These are phyloP conservation scores for Peromyscus nudipes DNA, from an alignment of 2,797 vertebrate genomes.

Conservation along the genomic window DNA sequence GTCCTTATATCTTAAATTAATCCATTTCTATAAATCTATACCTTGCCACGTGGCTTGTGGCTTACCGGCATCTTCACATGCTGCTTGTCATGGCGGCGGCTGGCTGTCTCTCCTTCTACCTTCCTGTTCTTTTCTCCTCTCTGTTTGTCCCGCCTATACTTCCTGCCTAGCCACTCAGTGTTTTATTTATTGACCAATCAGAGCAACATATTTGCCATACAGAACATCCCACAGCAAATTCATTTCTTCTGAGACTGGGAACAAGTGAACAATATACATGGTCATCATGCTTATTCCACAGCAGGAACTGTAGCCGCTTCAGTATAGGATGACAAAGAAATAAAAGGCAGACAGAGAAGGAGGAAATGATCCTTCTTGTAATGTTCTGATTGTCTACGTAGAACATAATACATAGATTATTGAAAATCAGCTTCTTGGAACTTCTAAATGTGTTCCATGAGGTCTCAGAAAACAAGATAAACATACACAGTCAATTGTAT, in stretches of 20 bases:
- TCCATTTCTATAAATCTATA: no score
- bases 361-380: background rate
- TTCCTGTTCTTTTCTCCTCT: no score
- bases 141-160: no score
- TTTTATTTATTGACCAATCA: no score
- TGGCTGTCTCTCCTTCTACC: no score
- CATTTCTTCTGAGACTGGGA: background rate
- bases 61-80: no score
- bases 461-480: background rate
- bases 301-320: background rate
- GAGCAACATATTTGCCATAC: no score
- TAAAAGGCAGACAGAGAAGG: background rate
- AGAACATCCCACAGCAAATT: no score
- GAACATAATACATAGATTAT: background rate
- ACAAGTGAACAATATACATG: accelerated
- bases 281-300: accelerated
- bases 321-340: background rate
- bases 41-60: no score
- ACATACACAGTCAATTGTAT: background rate
- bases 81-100: no score
- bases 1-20: no score
- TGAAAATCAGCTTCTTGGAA: background rate
- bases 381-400: background rate
- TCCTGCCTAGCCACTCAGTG: no score
- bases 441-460: background rate